Conservation (phyloP, 2,797 vertebrate species). For the Pelochelys cantorii region DNA sequence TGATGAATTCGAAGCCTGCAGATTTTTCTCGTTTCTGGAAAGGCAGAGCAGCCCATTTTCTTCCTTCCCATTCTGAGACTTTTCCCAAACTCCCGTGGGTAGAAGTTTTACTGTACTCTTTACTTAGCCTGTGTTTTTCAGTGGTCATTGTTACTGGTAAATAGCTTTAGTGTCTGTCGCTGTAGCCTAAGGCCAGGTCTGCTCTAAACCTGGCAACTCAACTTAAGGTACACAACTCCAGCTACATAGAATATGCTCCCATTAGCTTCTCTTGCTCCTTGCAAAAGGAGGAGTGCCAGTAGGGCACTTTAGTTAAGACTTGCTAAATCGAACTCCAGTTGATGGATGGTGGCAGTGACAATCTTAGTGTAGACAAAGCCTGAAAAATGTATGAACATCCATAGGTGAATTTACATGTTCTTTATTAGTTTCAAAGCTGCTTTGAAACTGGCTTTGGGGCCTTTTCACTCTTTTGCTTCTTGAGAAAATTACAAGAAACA, state of each 20-base stretch:
- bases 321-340: too few relatives aligned
- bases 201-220: too few relatives aligned
- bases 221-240: too few relatives aligned
- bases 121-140: background rate
- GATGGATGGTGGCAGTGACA: too few relatives aligned
- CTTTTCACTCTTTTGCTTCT: background rate
- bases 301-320: too few relatives aligned
- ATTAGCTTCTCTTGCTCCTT: too few relatives aligned
- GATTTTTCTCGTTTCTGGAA: background rate
- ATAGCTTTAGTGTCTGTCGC: background rate
- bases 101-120: background rate
- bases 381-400: too few relatives aligned
- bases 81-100: background rate
- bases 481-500: background rate
- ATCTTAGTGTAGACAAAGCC: too few relatives aligned
- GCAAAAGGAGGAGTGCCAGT: too few relatives aligned
- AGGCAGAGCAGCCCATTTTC: background rate
- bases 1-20: background rate
- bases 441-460: background rate
- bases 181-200: too few relatives aligned
- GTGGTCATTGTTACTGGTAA: background rate
- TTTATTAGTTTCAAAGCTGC: background rate
- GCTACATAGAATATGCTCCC: too few relatives aligned
- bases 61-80: background rate
- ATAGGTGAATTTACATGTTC: background rate